phyloP scores from a whole-genome alignment of 2,113 vertebrate species.

The Dipodomys merriami region DNA sequence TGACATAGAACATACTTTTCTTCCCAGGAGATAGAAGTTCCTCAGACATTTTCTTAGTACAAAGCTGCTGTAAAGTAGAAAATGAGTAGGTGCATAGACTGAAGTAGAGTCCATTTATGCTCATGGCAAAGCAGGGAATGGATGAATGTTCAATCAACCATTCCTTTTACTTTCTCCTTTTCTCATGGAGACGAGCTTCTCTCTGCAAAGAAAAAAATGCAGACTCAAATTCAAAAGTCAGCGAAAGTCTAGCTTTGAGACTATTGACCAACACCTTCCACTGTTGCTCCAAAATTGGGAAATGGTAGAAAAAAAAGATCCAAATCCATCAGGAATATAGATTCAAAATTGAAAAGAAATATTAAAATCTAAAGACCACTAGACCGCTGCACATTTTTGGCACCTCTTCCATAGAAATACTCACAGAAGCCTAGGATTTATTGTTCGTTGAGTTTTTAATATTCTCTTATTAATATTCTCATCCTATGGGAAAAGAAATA shows the following conservation, averaged over 20 bases:
- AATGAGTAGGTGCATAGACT: slow-evolving; percentile 70
- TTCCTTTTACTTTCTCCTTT: neutral
- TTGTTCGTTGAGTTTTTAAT: neutral
- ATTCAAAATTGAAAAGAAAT: neutral
- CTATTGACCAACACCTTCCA: neutral
- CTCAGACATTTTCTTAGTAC: slow-evolving; percentile 74
- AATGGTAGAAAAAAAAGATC: neutral
- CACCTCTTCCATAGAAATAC: neutral
- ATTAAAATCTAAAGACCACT: too few species aligned
- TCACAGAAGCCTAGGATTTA: neutral
- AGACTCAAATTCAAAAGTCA: slow-evolving; percentile 23
- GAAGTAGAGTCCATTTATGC: slow-evolving; percentile 64
- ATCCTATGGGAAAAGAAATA: neutral
- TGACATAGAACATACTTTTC: slow-evolving; percentile 74
- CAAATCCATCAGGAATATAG: neutral
- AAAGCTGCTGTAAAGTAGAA: slow-evolving; percentile 73
- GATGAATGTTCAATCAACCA: slow-evolving; percentile 30
- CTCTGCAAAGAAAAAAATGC: slow-evolving; percentile 25
- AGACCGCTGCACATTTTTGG: too few species aligned
- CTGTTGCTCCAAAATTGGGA: slow-evolving; percentile 8
- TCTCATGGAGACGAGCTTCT: slow-evolving; percentile 10
- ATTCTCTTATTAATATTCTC: neutral
- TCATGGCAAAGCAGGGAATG: slow-evolving; percentile 36
- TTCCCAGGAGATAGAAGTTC: slow-evolving; percentile 72
- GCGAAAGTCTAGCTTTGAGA: neutral